phyloP scores from a whole-genome alignment of 1,140 invertebrate species.

The Octopus sinensis region DNA sequence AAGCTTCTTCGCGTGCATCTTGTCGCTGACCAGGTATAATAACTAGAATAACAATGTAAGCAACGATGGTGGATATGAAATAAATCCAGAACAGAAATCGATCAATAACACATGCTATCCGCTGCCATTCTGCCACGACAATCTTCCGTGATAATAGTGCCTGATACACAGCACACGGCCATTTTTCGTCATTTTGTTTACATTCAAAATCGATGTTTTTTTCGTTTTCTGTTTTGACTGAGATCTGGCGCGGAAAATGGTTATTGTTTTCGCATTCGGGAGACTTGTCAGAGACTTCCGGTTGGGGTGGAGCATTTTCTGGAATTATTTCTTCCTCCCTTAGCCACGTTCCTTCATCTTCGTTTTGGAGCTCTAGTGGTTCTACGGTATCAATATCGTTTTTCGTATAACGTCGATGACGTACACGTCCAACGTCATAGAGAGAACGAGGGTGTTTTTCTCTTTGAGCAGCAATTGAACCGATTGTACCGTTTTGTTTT shows the following conservation, averaged over 20 bases:
- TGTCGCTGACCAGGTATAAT: conserved; percentile 34
- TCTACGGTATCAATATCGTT: conserved; percentile 11
- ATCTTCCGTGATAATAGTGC: conserved; percentile 34
- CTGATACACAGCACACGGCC: conserved; percentile 14
- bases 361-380: conserved; percentile 10
- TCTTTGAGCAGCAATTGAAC: background rate
- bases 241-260: conserved; percentile 6
- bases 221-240: background rate
- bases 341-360: conserved; percentile 32
- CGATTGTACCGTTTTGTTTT: conserved; percentile 9
- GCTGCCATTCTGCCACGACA: conserved; percentile 54
- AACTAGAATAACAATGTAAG: conserved; percentile 51
- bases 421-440: conserved; percentile 12
- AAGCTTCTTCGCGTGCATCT: background rate
- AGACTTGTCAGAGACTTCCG: background rate
- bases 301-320: background rate
- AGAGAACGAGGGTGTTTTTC: conserved; percentile 14
- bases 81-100: conserved; percentile 52
- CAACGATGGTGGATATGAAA: conserved; percentile 44
- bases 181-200: conserved; percentile 7
- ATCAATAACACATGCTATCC: conserved; percentile 51
- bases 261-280: conserved; percentile 6
- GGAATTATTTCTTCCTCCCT: conserved; percentile 23
- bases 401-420: conserved; percentile 19
- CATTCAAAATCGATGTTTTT: conserved; percentile 20